Conservation (phyloP, 2,113 vertebrate genomes). For the Nerophis ophidion region DNA sequence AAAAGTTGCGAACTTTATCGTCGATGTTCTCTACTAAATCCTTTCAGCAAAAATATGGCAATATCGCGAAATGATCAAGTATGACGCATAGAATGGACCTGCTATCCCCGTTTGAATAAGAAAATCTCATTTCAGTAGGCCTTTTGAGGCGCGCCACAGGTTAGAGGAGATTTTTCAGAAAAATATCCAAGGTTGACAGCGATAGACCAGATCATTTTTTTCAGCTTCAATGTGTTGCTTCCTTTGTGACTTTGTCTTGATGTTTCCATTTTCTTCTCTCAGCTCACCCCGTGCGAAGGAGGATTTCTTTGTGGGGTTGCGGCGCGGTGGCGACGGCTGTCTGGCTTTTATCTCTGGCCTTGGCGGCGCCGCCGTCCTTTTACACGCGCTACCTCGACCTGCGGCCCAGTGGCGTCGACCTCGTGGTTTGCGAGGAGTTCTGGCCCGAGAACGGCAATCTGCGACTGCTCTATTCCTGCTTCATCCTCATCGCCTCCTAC, state of each 20-base stretch:
- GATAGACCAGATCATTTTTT: no score
- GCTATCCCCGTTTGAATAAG: no score
- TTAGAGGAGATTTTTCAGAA: no score
- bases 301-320: constrained; percentile 67
- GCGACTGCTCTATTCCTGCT: constrained; percentile 71
- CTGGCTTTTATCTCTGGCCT: constrained; percentile 68
- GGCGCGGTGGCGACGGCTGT: constrained; percentile 58
- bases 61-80: no score
- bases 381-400: constrained; percentile 70
- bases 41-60: no score
- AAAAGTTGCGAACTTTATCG: no score
- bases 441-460: constrained; percentile 63
- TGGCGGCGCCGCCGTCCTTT: constrained; percentile 67
- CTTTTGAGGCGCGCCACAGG: no score
- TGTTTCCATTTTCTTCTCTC: background rate
- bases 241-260: background rate
- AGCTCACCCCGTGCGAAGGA: constrained; percentile 68
- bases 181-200: no score
- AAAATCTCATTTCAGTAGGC: no score
- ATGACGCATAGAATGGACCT: no score
- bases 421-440: constrained; percentile 76
- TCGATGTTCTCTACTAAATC: no score
- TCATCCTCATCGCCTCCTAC: constrained; percentile 69
- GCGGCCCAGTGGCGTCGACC: constrained; percentile 60
- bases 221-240: background rate